A percentile compares a stretch with the other conserved stretches of the same genome.
Evolutionary conservation across 2,113 vertebrate species (phyloP).

Genomic region (Scomber scombrus): DNA sequence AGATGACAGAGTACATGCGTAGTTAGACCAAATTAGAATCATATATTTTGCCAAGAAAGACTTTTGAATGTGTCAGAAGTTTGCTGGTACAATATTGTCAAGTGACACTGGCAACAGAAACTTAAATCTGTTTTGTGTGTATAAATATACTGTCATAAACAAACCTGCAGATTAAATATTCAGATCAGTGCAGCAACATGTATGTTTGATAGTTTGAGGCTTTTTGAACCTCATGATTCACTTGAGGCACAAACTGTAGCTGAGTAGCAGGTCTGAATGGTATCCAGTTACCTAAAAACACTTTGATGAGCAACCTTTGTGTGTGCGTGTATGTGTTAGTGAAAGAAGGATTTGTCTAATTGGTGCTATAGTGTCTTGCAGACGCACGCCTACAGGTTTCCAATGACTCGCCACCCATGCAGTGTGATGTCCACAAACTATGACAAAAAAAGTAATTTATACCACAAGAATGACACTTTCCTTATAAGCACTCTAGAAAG

Average conservation of each 20-base stretch:
- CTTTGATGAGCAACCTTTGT: constrained; percentile 47
- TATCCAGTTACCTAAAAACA: constrained; percentile 47
- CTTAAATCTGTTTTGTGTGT: constrained; percentile 2
- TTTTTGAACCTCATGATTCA: constrained; percentile 1
- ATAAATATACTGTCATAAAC: not conserved
- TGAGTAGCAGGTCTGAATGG: constrained; percentile 27
- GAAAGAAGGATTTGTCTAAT: constrained; percentile 51
- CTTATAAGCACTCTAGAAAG: constrained; percentile 72
- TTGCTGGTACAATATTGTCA: constrained; percentile 57
- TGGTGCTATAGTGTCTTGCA: constrained; percentile 55
- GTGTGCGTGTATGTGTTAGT: constrained; percentile 22
- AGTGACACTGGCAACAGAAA: constrained; percentile 30
- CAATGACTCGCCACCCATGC: constrained; percentile 59
- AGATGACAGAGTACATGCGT: constrained; percentile 59
- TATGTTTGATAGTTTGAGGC: not conserved
- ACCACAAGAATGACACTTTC: constrained; percentile 75
- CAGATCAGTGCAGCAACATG: constrained; percentile 3
- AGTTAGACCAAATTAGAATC: constrained; percentile 63
- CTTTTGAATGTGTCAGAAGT: constrained; percentile 55
- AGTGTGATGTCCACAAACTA: constrained; percentile 73
- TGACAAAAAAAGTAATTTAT: constrained; percentile 73
- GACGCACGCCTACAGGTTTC: constrained; percentile 63
- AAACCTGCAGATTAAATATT: not conserved
- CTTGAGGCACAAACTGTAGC: not conserved
- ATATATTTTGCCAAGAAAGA: constrained; percentile 40